Evolutionary conservation across 2,888 invertebrate species (phyloP), one percentile per base, ranked within the genome.

Genomic region (Zhuqinia jingwanae): DNA sequence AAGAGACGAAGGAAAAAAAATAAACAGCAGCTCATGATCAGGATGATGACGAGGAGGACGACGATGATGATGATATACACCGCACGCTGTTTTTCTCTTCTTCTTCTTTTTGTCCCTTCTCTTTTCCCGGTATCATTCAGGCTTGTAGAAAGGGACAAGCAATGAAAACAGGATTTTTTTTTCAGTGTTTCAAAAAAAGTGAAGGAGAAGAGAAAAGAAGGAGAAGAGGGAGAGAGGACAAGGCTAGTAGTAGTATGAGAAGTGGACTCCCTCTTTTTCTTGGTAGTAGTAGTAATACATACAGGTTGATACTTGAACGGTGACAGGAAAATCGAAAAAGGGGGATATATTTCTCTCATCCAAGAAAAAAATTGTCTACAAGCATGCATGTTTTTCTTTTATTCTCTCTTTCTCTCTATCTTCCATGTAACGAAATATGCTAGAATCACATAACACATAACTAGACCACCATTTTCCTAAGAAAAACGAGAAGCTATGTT

Each of bases 261-360:
- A n/a, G n/a, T n/a, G n/a, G n/a, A n/a, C 42, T 42, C 58, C 10
- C n/a, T 36, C 1, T 76, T 17, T 22, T 56, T 42, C 10, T 17
- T 22, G 15, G n/a, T n/a, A 58, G n/a, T 22, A 76, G 36, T 56
- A 36, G 36, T 30, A 56, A 30, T 17, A 50, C 50, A 83, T 70
- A 65, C 25, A 53, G 36, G 17, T 30, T 81, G 60, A 75, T 76
- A 85, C 70, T 81, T 81, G 82, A 75, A 58, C 58, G 65, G 42
- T 76, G 86, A 86, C 86, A 86, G 77, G 68, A 36, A 81, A 86
- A 81, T 81, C 81, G 76, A 76, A 68, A 80, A 81, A 76, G 20
- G 58, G 65, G 86, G 76, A 86, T 86, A 77, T 76, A 30, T 81
- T n/a, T n/a, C n/a, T n/a, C 25, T 47, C 56, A 8, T 56, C 22